Percentiles rank a stretch among this genome's conserved stretches.
These are phyloP conservation scores for Myiozetetes cayanensis DNA, from an alignment of 2,113 vertebrate genomes.

Conservation along the genomic window DNA sequence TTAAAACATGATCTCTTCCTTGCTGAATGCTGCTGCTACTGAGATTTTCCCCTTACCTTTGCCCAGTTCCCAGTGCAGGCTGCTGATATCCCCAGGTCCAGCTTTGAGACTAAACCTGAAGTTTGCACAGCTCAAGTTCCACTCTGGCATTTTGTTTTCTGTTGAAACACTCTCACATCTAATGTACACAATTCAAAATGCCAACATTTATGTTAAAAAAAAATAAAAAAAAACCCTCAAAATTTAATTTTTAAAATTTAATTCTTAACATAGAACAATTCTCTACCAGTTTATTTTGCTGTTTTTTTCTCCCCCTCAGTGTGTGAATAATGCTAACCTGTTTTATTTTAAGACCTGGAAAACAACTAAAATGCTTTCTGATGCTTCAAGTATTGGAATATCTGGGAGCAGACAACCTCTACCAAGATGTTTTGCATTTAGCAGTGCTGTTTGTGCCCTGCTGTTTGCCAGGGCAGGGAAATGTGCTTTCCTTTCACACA, in stretches of 20 bases:
- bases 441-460: rapidly evolving
- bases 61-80: not conserved
- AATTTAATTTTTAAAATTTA: not conserved
- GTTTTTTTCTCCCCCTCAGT: rapidly evolving
- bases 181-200: not conserved
- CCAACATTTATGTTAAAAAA: not conserved
- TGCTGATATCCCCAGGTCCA: not conserved
- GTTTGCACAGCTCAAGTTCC: not conserved
- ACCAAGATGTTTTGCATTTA: not conserved
- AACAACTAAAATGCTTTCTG: not conserved
- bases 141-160: not conserved
- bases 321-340: not conserved
- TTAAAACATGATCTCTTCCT: not conserved
- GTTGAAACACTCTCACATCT: not conserved
- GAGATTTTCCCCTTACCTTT: not conserved
- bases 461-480: not conserved
- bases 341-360: not conserved
- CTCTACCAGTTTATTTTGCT: not conserved
- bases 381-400: rapidly evolving
- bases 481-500: not conserved
- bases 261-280: not conserved
- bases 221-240: no score
- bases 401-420: not conserved
- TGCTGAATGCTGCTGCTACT: not conserved
- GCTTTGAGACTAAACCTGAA: not conserved